phyloP scores from a whole-genome alignment of 2,113 vertebrate genomes.

The Patagioenas fasciata region DNA sequence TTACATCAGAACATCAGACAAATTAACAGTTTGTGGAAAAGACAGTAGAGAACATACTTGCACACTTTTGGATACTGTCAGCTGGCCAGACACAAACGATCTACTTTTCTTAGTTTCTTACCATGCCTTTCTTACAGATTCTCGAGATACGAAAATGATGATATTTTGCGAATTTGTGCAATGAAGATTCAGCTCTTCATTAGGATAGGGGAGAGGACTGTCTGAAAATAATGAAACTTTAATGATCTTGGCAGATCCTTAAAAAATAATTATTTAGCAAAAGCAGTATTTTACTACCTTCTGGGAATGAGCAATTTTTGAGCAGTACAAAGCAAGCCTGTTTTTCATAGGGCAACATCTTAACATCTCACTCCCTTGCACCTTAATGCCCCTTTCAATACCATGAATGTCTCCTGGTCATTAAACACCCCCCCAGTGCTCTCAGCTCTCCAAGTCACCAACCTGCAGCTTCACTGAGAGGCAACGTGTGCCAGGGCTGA shows the following conservation, averaged over 20 bases:
- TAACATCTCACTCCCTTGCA: background rate
- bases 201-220: background rate
- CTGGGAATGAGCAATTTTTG: background rate
- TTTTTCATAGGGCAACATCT: background rate
- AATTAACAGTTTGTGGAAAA: background rate
- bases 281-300: background rate
- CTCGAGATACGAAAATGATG: background rate
- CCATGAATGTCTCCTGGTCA: background rate
- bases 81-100: background rate
- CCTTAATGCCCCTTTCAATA: background rate
- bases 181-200: background rate
- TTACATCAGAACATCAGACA: background rate
- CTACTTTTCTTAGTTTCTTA: background rate
- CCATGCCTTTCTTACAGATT: background rate
- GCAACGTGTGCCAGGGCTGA: background rate
- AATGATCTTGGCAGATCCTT: background rate
- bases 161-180: background rate
- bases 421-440: background rate
- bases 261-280: background rate
- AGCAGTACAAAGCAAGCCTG: background rate
- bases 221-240: background rate
- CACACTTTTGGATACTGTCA: background rate
- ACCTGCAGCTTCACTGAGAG: background rate
- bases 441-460: background rate
- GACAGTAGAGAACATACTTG: background rate